These are phyloP conservation scores for Eidolon helvum DNA, from an alignment of 2,113 vertebrate genomes.

Conservation along the genomic window DNA sequence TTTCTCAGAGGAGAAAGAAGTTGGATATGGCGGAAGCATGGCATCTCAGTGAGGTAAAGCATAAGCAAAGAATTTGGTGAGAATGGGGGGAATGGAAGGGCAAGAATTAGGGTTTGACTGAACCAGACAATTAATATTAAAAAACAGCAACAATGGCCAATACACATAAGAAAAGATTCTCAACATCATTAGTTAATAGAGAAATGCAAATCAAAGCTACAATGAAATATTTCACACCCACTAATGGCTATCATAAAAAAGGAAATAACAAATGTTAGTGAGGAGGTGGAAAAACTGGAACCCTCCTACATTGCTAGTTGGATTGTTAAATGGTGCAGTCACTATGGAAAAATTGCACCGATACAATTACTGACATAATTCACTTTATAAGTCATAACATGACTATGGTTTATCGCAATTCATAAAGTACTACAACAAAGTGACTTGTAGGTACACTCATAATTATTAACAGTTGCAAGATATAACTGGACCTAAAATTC, in stretches of 20 bases:
- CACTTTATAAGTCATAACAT: neutral
- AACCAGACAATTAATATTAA: neutral
- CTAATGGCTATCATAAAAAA: neutral
- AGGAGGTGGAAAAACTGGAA: neutral
- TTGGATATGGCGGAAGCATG: neutral
- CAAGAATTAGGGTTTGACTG: neutral
- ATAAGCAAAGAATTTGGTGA: neutral
- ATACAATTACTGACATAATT: neutral
- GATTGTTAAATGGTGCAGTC: neutral
- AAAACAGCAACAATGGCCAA: neutral
- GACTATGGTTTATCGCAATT: neutral
- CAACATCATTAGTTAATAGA: neutral
- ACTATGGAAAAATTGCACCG: neutral
- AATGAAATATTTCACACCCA: neutral
- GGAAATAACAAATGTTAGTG: neutral
- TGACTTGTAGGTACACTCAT: neutral
- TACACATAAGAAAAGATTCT: neutral
- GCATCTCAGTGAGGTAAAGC: neutral
- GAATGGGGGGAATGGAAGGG: neutral
- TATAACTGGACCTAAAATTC: neutral
- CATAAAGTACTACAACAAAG: neutral
- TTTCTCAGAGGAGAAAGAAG: neutral
- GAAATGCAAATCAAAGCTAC: neutral
- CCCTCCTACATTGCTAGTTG: neutral
- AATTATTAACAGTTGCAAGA: neutral